phyloP scores from a whole-genome alignment of 2,888 invertebrate genomes.

The Eurytoma californica region DNA sequence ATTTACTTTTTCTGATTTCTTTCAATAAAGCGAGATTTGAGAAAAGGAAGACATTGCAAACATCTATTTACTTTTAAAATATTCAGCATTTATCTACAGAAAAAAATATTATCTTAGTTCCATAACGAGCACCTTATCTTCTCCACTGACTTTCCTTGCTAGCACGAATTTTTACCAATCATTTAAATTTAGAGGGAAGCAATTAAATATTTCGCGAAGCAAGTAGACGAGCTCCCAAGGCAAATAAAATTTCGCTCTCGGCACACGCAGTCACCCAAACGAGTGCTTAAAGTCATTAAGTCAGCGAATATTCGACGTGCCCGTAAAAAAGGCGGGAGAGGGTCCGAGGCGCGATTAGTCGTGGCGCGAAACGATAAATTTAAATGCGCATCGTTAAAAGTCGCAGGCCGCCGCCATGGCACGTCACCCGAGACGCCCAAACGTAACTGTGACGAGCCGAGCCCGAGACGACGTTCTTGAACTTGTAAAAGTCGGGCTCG shows the following conservation, averaged over 20 bases:
- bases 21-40: background rate
- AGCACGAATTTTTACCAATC: no score
- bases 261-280: background rate
- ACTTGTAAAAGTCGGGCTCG: constrained; percentile 36
- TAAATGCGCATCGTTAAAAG: constrained; percentile 28
- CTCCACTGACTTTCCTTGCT: no score
- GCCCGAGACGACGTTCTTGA: constrained; percentile 41
- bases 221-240: no score
- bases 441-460: constrained; percentile 25
- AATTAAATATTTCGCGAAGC: no score
- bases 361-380: constrained; percentile 39
- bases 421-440: constrained; percentile 26
- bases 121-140: no score
- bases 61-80: no score
- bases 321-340: background rate
- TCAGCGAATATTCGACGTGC: background rate
- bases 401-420: constrained; percentile 3
- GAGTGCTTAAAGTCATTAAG: constrained; percentile 1
- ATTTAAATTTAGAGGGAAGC: no score
- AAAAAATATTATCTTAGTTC: no score
- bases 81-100: no score
- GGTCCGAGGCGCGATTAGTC: constrained; percentile 33
- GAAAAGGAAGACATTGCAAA: background rate
- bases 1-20: no score
- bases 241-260: background rate